phyloP scores from a whole-genome alignment of 2,113 vertebrate genomes.

The Odontophorus gujanensis region DNA sequence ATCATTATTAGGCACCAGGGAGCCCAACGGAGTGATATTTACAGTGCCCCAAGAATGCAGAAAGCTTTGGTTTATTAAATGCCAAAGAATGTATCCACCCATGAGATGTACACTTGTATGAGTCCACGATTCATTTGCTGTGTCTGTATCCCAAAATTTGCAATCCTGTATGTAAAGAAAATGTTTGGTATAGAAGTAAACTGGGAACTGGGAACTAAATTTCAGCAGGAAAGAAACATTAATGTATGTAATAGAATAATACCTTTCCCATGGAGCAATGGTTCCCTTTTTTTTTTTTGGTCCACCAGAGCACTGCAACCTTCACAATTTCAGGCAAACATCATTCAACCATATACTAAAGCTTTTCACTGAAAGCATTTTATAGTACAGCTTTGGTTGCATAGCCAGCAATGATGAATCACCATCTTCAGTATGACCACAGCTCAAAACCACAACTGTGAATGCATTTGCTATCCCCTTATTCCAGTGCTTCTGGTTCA shows the following conservation, averaged over 20 bases:
- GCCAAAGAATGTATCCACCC: not conserved
- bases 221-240: conserved; percentile 19
- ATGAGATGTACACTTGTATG: not conserved
- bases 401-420: conserved; percentile 31
- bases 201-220: not conserved
- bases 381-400: not conserved
- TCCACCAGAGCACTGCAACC: conserved; percentile 38
- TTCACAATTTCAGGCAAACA: conserved; percentile 33
- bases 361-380: conserved; percentile 56
- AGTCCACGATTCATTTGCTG: not conserved
- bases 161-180: not conserved
- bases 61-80: conserved; percentile 17
- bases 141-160: not conserved
- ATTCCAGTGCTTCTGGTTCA: not conserved
- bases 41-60: not conserved
- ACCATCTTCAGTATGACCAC: conserved; percentile 17
- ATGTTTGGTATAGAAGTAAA: conserved; percentile 21
- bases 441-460: conserved; percentile 38
- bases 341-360: not conserved
- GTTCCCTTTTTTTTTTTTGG: conserved; percentile 52
- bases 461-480: conserved; percentile 12
- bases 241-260: not conserved
- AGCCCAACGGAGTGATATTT: not conserved
- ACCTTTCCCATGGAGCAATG: conserved; percentile 7
- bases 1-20: not conserved